Percentiles rank a stretch among this genome's conserved stretches.
Conservation (phyloP, 2,113 vertebrate species). For the Bostrychus sinensis region DNA sequence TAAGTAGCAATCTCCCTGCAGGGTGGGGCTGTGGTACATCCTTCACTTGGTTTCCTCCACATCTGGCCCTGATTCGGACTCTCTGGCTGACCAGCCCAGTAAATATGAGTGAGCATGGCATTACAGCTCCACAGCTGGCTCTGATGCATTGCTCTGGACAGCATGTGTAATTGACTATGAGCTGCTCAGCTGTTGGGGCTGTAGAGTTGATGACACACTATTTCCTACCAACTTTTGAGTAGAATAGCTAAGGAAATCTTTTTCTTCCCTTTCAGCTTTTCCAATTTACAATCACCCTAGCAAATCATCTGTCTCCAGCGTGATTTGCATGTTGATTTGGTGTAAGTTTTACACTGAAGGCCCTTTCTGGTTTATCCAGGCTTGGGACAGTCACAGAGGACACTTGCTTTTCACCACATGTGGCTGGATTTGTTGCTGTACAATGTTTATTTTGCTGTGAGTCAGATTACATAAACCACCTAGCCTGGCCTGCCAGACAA, state of each 20-base stretch:
- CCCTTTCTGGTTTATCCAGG: no score
- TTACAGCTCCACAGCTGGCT: conserved; percentile 55
- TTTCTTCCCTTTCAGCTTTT: not conserved
- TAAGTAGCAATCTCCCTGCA: not conserved
- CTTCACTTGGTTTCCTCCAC: conserved; percentile 58
- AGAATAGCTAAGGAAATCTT: not conserved
- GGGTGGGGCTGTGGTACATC: conserved; percentile 41
- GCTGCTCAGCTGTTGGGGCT: conserved; percentile 56
- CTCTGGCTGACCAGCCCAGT: conserved; percentile 46
- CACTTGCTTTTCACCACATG: no score
- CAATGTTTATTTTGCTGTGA: no score
- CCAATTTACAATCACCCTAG: no score
- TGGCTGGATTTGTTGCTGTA: no score
- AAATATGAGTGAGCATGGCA: conserved; percentile 28
- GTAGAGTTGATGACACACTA: conserved; percentile 31
- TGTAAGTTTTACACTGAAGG: no score
- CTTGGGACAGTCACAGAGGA: no score
- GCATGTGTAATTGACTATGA: conserved; percentile 48
- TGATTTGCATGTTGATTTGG: no score
- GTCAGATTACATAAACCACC: no score
- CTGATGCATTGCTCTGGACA: conserved; percentile 42
- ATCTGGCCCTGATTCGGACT: conserved; percentile 66
- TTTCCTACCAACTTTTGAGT: conserved; percentile 16
- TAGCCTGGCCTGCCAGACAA: no score
- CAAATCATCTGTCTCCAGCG: no score